Evolutionary conservation across 92 coral and sea anemone species (phyloP).

Genomic region (Actinernus sp.): DNA sequence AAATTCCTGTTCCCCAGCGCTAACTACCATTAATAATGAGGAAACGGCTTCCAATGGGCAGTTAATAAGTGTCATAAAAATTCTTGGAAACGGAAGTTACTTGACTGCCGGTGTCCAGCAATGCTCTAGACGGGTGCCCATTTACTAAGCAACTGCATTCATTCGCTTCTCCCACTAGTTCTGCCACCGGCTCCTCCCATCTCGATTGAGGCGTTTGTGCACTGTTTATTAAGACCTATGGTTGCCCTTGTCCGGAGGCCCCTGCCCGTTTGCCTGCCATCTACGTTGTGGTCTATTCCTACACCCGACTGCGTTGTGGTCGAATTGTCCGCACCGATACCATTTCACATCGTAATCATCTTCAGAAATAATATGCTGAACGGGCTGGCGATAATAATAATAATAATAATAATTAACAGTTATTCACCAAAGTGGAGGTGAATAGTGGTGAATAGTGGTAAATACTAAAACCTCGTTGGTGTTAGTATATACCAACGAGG

Average conservation of each 20-base stretch:
- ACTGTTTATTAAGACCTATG: conserved; percentile 20
- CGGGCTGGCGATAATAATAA: too few relatives aligned
- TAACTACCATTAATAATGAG: conserved; percentile 14
- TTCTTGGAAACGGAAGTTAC: conserved; percentile 32
- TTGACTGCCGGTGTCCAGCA: conserved; percentile 64
- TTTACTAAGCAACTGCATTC: conserved; percentile 31
- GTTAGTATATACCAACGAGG: too few relatives aligned
- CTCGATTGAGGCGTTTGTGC: conserved; percentile 2
- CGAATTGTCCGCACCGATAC: conserved; percentile 56
- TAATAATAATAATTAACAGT: too few relatives aligned
- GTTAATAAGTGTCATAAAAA: conserved; percentile 17
- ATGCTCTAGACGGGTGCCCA: conserved; percentile 16
- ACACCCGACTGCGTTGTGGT: conserved; percentile 37
- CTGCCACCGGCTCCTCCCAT: conserved; percentile 24
- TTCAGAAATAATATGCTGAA: too few relatives aligned
- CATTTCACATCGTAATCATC: too few relatives aligned
- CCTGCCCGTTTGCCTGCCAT: conserved; percentile 33
- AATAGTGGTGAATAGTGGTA: too few relatives aligned
- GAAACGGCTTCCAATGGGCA: conserved; percentile 8
- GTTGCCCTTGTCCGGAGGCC: conserved; percentile 33
- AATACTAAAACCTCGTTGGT: too few relatives aligned
- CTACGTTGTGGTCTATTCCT: conserved; percentile 23
- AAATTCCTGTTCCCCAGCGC: conserved; percentile 53
- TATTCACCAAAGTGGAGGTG: too few relatives aligned
- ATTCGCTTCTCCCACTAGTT: too few relatives aligned